phyloP scores from a whole-genome alignment of 2,888 invertebrate species.

The Pterostichus niger region DNA sequence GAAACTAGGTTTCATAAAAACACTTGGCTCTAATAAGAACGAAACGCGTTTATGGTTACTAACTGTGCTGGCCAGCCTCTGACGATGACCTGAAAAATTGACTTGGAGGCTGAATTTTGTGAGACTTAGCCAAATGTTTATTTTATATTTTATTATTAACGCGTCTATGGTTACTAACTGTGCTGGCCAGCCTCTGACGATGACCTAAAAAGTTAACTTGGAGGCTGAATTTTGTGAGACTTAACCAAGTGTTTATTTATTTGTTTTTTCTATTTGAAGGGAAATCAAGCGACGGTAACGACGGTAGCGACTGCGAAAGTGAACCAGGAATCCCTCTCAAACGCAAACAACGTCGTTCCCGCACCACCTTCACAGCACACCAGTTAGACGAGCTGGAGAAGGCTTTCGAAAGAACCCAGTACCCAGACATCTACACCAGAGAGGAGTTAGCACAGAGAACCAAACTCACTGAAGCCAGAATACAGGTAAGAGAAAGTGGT shows the following conservation, averaged over 20 bases:
- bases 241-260: neutral
- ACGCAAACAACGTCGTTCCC: slow-evolving; percentile 92
- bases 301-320: slow-evolving; percentile 89
- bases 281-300: slow-evolving; percentile 76
- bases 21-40: too few species aligned
- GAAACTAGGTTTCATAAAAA: too few species aligned
- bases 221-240: too few species aligned
- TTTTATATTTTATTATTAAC: too few species aligned
- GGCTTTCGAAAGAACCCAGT: slow-evolving; percentile 95
- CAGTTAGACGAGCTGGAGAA: slow-evolving; percentile 94
- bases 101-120: too few species aligned
- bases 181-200: too few species aligned
- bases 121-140: too few species aligned
- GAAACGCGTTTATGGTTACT: too few species aligned
- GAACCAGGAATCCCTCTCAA: slow-evolving; percentile 95
- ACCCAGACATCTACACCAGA: slow-evolving; percentile 96
- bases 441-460: slow-evolving; percentile 95
- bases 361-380: slow-evolving; percentile 96
- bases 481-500: slow-evolving; percentile 83
- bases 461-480: slow-evolving; percentile 94
- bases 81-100: too few species aligned
- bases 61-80: too few species aligned
- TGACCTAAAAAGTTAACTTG: too few species aligned
- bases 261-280: slow-evolving; percentile 71
- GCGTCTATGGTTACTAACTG: too few species aligned